Base-by-base conservation (phyloP, 2,888 invertebrate genomes). In the Tromatobia lineatoria region DNA sequence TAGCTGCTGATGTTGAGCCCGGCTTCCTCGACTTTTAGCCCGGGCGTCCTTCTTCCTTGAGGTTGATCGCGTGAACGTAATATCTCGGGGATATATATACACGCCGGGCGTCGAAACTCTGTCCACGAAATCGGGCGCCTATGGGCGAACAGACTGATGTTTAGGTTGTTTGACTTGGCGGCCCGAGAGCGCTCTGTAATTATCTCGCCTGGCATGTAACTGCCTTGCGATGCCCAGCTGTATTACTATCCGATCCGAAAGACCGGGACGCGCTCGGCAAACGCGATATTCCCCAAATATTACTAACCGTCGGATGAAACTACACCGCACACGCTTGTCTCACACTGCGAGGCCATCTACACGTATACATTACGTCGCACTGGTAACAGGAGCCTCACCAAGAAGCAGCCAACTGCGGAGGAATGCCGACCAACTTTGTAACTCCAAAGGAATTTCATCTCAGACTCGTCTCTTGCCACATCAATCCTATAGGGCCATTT, bases 141-240 rank as follows among this genome's bases (percentile, higher is more conserved):
- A 87, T 86, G 86, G 80, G 76, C 83, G 84, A 82, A 87, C 87
- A 87, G 87, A 83, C 89, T 89, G 92, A 91, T 92, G 92, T 92
- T 93, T 92, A 92, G 92, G 92, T 93, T 93, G 93, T 93, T 93
- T 93, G 93, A 93, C 92, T 93, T 93, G 92, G 92, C 93, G 93
- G 92, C 87, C 90, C 89, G 87, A 90, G 84, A 90, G 92, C 91
- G 92, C 93, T 92, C 92, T 93, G 93, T 92, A 92, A 93, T 93
- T 93, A 92, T 93, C 93, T 92, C 93, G 92, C 93, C 92, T 92
- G 91, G 92, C 91, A 91, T 92, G 91, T 91, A 92, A 92, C 92
- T 92, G 90, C 90, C 73, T 74, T 74, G 77, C 59, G 73, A 64
- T 90, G 90, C 90, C 91, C 90, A 91, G 91, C 90, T 91, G 92